Base-by-base conservation (phyloP, 2,113 vertebrate genomes). In the Phalacrocorax pelagicus region DNA sequence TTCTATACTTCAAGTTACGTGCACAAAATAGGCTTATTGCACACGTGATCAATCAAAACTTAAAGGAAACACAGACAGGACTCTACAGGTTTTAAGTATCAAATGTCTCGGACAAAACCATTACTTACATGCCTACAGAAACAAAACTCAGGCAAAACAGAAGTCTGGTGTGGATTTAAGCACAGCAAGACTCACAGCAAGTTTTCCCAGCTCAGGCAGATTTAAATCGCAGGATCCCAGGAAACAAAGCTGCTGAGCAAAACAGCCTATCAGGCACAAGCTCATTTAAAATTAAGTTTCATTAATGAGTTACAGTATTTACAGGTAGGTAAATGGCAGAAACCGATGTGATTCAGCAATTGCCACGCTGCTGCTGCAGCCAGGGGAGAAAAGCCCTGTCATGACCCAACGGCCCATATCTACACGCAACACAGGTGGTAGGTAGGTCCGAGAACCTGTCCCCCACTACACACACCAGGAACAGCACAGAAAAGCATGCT, bases 11-110 rank as follows among this genome's bases (percentile, higher is more conserved):
- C 26, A 15, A 26, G 38, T 42, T 51, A 55, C 32, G 58, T 38
- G 12, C 61, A 62, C 32, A 27, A 42, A 75, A 49, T 2, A 75
- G 36, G 30, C 29, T 42, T 7, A 5, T 1, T 65, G 81, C 66
- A 82, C 92, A 75, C 7, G 4, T 0, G 0, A 80, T 27, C 2
- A 0, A 79, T 23, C 67, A 15, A 42, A 72, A 51, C 1, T 3
- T 59, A 47, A 47, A 83, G 55, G 3, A 51, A 67, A 63, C 1
- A 12, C 27, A 59, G 66, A 23, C 24, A 80, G 79, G 30, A 27
- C 58, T 52, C 14, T 19, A 67, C 26, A 59, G 73, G 38, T 46
- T 46, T 1, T 6, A 71, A 46, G 15, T 29, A 88, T 19, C n/a
- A 65, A 90, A 75, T 15, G 46, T 40, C 52, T 17, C 6, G 1